phyloP scores from a whole-genome alignment of 2,113 vertebrate genomes.

The Malurus alboscapulatus region DNA sequence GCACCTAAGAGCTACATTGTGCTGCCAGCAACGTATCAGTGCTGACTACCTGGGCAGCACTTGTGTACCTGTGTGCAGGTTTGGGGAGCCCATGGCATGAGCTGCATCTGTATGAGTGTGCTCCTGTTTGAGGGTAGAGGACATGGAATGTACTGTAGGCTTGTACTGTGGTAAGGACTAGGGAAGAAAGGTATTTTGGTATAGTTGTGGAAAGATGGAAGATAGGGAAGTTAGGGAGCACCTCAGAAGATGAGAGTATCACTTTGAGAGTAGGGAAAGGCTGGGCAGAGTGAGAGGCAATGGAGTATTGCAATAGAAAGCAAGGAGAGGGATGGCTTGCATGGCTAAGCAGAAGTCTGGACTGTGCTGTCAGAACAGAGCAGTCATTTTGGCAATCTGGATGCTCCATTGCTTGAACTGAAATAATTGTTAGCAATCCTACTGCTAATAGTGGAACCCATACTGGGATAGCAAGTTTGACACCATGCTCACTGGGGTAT shows the following conservation, averaged over 20 bases:
- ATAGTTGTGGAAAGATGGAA: not conserved
- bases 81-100: not conserved
- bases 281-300: not conserved
- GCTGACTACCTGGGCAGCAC: not conserved
- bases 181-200: not conserved
- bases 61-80: not conserved
- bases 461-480: not conserved
- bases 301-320: not conserved
- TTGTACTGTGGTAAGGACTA: not conserved
- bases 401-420: not conserved
- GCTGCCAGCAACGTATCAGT: not conserved
- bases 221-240: rapidly evolving
- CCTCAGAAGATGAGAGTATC: not conserved
- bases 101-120: not conserved
- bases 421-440: not conserved
- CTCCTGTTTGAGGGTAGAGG: not conserved
- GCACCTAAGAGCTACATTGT: not conserved
- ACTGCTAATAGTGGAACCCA: not conserved
- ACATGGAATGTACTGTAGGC: not conserved
- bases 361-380: not conserved
- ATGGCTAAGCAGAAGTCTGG: not conserved
- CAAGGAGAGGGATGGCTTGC: not conserved
- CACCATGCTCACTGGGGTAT: not conserved
- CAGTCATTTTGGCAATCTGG: not conserved
- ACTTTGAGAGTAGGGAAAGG: not conserved